Percentiles rank a stretch among this genome's conserved stretches.
Conservation (phyloP, 2,113 vertebrate species). For the Tyrannus savana region DNA sequence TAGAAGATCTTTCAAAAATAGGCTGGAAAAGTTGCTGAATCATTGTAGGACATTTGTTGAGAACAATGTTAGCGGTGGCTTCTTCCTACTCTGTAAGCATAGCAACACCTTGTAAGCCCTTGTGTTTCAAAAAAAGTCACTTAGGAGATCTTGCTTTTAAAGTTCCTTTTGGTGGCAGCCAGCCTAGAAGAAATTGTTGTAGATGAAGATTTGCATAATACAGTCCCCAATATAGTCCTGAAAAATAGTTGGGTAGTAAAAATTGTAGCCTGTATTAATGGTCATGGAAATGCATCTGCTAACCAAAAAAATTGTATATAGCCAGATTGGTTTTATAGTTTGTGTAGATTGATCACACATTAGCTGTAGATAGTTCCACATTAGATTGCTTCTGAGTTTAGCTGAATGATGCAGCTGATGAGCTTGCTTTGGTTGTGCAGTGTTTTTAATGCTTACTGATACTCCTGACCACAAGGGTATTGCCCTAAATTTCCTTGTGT, state of each 20-base stretch:
- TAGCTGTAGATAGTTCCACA: not conserved
- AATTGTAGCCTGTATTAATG: not conserved
- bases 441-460: not conserved
- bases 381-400: not conserved
- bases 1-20: not conserved
- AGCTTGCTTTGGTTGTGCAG: not conserved
- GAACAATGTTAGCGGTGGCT: not conserved
- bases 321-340: not conserved
- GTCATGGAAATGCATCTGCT: not conserved
- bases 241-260: not conserved
- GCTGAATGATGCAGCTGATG: not conserved
- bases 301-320: not conserved
- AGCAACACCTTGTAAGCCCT: not conserved
- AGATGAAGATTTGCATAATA: not conserved
- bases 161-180: not conserved
- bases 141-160: not conserved
- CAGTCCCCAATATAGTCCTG: not conserved
- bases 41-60: not conserved
- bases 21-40: not conserved
- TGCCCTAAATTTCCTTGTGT: conserved; percentile 17
- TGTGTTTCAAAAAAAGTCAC: not conserved
- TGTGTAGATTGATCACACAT: not conserved
- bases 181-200: not conserved
- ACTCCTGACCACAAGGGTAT: not conserved
- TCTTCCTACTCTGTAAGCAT: not conserved